Conservation (phyloP, 2,888 invertebrate species). For the Eupsilia transversa region DNA sequence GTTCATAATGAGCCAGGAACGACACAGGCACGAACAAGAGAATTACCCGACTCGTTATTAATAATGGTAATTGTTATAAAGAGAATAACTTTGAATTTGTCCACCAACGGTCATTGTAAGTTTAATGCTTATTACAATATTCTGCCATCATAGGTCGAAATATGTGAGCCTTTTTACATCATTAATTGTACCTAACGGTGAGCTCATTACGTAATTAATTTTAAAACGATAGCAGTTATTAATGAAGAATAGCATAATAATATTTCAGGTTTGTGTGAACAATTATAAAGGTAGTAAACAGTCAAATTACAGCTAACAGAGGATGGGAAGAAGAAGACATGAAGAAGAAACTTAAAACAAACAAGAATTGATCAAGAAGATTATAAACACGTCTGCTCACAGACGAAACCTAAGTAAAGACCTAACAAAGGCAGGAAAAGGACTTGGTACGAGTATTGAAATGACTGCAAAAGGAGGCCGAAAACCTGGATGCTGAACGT, state of each 20-base stretch:
- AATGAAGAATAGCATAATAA: background rate
- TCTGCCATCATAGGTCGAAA: constrained; percentile 3
- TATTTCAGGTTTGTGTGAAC: background rate
- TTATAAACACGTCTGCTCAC: background rate
- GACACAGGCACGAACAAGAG: background rate
- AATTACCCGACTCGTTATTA: constrained; percentile 18
- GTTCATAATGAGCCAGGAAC: background rate
- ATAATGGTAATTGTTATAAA: constrained; percentile 40
- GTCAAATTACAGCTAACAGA: background rate
- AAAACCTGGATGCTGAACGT: background rate
- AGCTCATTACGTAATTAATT: constrained; percentile 16
- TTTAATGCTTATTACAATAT: constrained; percentile 28
- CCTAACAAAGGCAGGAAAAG: background rate
- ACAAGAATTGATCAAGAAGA: background rate
- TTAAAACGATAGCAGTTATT: background rate
- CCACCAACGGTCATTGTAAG: constrained; percentile 1
- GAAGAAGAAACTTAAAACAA: background rate
- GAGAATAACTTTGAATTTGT: constrained; percentile 31
- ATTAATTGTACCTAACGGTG: constrained; percentile 1
- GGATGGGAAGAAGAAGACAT: background rate
- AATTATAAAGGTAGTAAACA: background rate
- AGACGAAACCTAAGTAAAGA: background rate
- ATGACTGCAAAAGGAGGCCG: background rate
- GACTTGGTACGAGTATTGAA: background rate
- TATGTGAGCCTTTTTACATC: constrained; percentile 8